Evolutionary conservation across 2,888 invertebrate genomes (phyloP).

Genomic region (Phania funesta): DNA sequence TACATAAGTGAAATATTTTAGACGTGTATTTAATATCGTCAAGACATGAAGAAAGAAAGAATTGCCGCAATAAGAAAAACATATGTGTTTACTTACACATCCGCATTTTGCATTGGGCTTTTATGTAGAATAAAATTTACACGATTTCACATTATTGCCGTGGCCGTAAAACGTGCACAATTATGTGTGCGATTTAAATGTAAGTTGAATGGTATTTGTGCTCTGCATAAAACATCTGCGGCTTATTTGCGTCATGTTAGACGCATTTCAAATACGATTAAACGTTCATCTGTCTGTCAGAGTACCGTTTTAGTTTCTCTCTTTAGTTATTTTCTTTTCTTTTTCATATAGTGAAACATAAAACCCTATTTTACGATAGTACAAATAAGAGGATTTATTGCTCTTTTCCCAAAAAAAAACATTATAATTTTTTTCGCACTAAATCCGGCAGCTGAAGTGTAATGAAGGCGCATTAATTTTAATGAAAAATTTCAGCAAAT

Average conservation of each 20-base stretch:
- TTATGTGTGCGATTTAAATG: background rate
- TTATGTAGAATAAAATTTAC: background rate
- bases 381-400: too few species aligned
- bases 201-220: background rate
- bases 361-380: too few species aligned
- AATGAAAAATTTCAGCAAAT: slow-evolving; percentile 38
- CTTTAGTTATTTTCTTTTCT: background rate
- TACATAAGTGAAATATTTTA: background rate
- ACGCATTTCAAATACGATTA: slow-evolving; percentile 48
- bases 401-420: too few species aligned
- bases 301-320: slow-evolving; percentile 3
- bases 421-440: too few species aligned
- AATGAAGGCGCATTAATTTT: slow-evolving; percentile 42
- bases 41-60: background rate
- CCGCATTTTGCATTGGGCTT: background rate
- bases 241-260: slow-evolving; percentile 53
- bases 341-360: background rate
- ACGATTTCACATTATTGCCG: slow-evolving; percentile 26
- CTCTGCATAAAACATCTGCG: slow-evolving; percentile 41
- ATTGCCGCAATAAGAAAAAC: background rate
- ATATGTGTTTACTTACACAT: background rate
- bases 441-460: slow-evolving; percentile 17
- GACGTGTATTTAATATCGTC: background rate
- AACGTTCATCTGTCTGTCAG: slow-evolving; percentile 28
- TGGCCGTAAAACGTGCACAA: background rate